A percentile compares a stretch with the other conserved stretches of the same genome.
Evolutionary conservation across 2,113 vertebrate genomes (phyloP).

Genomic region (Takifugu flavidus): DNA sequence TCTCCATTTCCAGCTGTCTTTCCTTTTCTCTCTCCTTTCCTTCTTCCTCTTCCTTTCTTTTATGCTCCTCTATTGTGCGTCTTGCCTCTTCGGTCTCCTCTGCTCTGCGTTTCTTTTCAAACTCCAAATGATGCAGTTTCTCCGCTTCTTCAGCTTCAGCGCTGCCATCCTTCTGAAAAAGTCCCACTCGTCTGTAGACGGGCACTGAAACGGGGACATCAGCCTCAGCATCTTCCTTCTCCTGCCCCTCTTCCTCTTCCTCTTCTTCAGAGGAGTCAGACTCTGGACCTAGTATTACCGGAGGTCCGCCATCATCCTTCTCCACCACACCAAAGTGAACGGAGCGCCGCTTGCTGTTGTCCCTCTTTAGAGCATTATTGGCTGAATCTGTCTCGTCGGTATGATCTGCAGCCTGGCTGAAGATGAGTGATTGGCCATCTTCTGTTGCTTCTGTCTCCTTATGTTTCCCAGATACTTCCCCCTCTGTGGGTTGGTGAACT

Average conservation of each 20-base stretch:
- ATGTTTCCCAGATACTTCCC: no score
- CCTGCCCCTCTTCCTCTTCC: conserved; percentile 14
- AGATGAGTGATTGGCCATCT: neutral
- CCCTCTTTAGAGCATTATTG: conserved; percentile 13
- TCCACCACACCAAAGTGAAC: conserved; percentile 52
- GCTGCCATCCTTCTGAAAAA: conserved; percentile 9
- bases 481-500: conserved; percentile 11
- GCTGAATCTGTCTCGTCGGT: neutral
- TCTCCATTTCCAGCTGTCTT: conserved; percentile 8
- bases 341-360: conserved; percentile 43
- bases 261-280: conserved; percentile 53
- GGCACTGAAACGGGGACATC: conserved; percentile 6
- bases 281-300: conserved; percentile 32
- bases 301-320: conserved; percentile 52
- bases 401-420: conserved; percentile 1
- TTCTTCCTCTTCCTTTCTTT: conserved; percentile 15
- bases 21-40: conserved; percentile 21
- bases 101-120: conserved; percentile 25
- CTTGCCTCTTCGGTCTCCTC: conserved; percentile 31
- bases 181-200: conserved; percentile 12
- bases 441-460: conserved; percentile 5
- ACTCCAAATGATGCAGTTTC: conserved; percentile 29
- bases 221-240: conserved; percentile 15
- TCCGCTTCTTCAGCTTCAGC: conserved; percentile 23
- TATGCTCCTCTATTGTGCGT: conserved; percentile 21